A percentile compares a stretch with the other conserved stretches of the same genome.
Evolutionary conservation across 2,113 vertebrate genomes (phyloP).

Genomic region (Scomber colias): DNA sequence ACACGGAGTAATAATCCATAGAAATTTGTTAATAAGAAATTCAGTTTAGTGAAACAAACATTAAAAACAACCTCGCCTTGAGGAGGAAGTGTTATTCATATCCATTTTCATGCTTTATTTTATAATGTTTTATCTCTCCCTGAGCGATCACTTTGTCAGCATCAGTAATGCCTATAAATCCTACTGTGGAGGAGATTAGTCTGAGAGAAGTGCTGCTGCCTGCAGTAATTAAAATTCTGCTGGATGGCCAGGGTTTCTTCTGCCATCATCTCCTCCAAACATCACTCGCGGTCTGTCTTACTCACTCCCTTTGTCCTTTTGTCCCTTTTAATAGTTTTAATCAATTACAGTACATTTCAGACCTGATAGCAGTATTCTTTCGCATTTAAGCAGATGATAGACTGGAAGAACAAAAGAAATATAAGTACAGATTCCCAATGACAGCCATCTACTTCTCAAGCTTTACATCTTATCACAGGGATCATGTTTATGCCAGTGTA

Average conservation of each 20-base stretch:
- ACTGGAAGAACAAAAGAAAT: constrained; percentile 51
- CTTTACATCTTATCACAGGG: constrained; percentile 41
- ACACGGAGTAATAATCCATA: constrained; percentile 41
- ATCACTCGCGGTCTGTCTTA: constrained; percentile 60
- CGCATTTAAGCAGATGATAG: constrained; percentile 37
- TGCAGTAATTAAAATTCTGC: constrained; percentile 83
- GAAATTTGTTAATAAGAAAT: constrained; percentile 40
- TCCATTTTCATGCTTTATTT: constrained; percentile 68
- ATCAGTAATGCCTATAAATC: constrained; percentile 80
- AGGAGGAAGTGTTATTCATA: constrained; percentile 65
- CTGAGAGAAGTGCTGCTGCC: constrained; percentile 72
- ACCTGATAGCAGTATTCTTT: constrained; percentile 42
- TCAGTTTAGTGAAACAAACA: constrained; percentile 63
- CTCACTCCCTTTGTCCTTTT: constrained; percentile 63
- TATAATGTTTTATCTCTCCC: constrained; percentile 76
- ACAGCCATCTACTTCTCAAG: constrained; percentile 26
- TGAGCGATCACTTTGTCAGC: constrained; percentile 78
- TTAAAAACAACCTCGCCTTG: constrained; percentile 57
- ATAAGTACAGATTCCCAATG: constrained; percentile 33
- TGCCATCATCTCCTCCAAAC: constrained; percentile 67
- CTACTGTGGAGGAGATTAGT: constrained; percentile 80
- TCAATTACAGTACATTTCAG: constrained; percentile 63
- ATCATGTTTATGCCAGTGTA: neutral
- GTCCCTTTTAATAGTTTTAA: constrained; percentile 66
- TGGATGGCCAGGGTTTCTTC: constrained; percentile 70